Evolutionary conservation across 2,888 invertebrate species (phyloP).

Genomic region (Ormyrus thymus): DNA sequence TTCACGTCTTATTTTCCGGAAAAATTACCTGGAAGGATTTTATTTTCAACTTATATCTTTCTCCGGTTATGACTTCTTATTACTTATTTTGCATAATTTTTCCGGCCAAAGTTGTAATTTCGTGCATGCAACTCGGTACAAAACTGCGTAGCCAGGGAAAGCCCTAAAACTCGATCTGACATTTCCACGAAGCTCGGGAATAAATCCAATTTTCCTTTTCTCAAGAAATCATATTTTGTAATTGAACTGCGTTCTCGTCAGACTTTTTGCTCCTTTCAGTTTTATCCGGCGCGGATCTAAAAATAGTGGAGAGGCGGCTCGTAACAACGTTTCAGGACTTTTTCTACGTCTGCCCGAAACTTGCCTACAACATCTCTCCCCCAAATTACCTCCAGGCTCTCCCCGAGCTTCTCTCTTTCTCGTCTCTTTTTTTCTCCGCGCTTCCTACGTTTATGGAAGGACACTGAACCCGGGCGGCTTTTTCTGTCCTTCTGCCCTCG

Average conservation of each 20-base stretch:
- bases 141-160: too few relatives aligned
- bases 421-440: neutral
- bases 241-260: neutral
- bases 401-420: conserved; percentile 6
- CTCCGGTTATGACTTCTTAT: neutral
- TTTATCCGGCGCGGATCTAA: neutral
- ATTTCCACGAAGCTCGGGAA: too few relatives aligned
- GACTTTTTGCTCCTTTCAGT: neutral
- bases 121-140: too few relatives aligned
- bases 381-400: conserved; percentile 9
- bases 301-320: conserved; percentile 5
- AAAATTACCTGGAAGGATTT: neutral
- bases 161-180: too few relatives aligned
- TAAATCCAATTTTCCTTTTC: neutral
- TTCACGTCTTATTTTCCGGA: neutral
- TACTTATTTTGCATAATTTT: neutral
- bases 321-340: conserved; percentile 13
- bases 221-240: neutral
- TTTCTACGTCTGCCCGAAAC: conserved; percentile 27
- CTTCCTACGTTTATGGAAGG: neutral
- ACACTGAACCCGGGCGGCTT: neutral
- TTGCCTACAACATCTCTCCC: conserved; percentile 16
- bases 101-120: too few relatives aligned
- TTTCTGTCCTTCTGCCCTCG: neutral
- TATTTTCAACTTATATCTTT: conserved; percentile 2